Evolutionary conservation across 2,888 invertebrate species (phyloP).

Genomic region (Acleris emargana): DNA sequence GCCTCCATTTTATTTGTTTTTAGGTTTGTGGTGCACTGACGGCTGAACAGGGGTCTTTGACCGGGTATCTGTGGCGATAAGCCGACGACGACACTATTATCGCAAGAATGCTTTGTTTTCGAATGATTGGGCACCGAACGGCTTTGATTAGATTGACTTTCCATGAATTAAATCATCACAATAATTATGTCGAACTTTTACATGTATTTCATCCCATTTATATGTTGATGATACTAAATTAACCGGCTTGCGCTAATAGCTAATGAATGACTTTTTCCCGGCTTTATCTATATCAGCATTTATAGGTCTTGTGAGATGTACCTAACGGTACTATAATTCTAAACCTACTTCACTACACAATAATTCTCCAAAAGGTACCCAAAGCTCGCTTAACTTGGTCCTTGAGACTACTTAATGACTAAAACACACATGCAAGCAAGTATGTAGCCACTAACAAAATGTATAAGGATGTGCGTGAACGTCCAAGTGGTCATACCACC

Average conservation of each 20-base stretch:
- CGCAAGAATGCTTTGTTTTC: constrained; percentile 77
- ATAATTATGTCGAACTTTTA: not conserved
- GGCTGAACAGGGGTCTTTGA: constrained; percentile 65
- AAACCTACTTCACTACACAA: too few relatives aligned
- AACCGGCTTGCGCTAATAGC: too few relatives aligned
- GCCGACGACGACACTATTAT: constrained; percentile 71
- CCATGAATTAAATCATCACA: constrained; percentile 38
- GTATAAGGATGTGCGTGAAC: constrained; percentile 34
- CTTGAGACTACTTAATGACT: not conserved
- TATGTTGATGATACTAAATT: too few relatives aligned
- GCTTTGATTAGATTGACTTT: constrained; percentile 68
- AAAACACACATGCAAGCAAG: constrained; percentile 4
- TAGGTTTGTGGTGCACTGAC: constrained; percentile 51
- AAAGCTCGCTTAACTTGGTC: not conserved
- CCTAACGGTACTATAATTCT: too few relatives aligned
- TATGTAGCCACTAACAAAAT: constrained; percentile 17
- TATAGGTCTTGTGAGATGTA: not conserved
- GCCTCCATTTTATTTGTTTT: constrained; percentile 45
- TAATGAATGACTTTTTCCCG: too few relatives aligned
- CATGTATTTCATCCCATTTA: too few relatives aligned
- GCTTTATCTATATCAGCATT: not conserved
- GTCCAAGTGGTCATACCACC: constrained; percentile 55
- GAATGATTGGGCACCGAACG: constrained; percentile 62
- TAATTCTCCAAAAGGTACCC: not conserved
- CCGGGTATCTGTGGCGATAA: constrained; percentile 77